Evolutionary conservation across 2,888 invertebrate genomes (phyloP), one percentile per base, ranked within the genome.

Genomic region (Amphipoea oculea): DNA sequence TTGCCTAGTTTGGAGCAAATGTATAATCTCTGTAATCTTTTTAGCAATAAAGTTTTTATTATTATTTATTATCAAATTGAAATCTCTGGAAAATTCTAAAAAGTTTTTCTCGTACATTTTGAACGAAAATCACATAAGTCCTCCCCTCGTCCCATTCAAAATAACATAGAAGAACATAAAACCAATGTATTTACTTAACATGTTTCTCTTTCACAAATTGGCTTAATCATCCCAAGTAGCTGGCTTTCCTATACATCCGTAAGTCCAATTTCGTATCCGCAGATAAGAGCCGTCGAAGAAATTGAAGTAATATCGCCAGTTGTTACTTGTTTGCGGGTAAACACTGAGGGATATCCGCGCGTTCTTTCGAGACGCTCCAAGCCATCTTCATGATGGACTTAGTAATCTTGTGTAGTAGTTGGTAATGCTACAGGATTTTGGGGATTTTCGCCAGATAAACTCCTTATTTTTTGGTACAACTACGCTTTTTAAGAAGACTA

Each of bases 241-340:
- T 86, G n/a, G 20, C 36, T 23, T 42, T 69, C 12, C 71, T 76
- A 0, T 5, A 6, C 0, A 57, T 2, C 90, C 40, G 91, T 94
- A 74, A 90, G 91, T 92, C 86, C 60, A 68, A 54, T 70, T 78
- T 87, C 85, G 90, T 87, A 90, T 90, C 90, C 90, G 76, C 73
- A 93, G 94, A 94, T 94, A 94, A 94, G 94, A 92, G 89, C 91
- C 91, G 90, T 90, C 91, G 91, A 94, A 94, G 94, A 93, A 94
- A 94, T 94, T 94, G 93, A 92, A 93, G 94, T 94, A 93, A 94
- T 93, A 94, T 93, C 89, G 92, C 89, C 92, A 92, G 93, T 92
- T 92, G 93, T 91, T 91, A 92, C 93, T 92, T 92, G 94, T 92
- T 92, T 92, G 92, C 90, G 90, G 90, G 91, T 92, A 93, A 94